These are phyloP conservation scores for Asbolus verrucosus DNA, from an alignment of 1,140 invertebrate genomes.

Conservation along the genomic window DNA sequence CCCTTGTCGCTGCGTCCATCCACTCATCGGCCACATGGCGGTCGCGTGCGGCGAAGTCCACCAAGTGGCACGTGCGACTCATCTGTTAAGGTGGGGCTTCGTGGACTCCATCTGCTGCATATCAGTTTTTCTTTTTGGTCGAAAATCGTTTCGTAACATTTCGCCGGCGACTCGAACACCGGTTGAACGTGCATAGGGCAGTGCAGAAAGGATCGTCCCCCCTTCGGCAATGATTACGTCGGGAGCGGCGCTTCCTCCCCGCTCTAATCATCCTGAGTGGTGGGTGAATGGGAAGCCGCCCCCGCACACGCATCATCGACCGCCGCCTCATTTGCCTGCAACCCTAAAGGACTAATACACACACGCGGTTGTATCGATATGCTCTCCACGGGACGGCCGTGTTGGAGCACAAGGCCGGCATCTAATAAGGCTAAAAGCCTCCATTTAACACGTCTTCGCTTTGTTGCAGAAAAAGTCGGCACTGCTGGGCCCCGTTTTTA, in stretches of 20 bases:
- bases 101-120: conserved; percentile 36
- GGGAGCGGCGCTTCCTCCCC: conserved; percentile 67
- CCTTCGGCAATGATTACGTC: conserved; percentile 67
- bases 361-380: conserved; percentile 44
- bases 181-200: conserved; percentile 34
- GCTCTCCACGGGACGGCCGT: background rate
- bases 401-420: background rate
- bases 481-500: too few species aligned
- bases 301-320: conserved; percentile 44
- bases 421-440: conserved; percentile 21
- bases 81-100: conserved; percentile 57
- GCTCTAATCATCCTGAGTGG: conserved; percentile 63
- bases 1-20: conserved; percentile 2
- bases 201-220: background rate
- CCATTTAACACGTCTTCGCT: conserved; percentile 7
- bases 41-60: conserved; percentile 69
- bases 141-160: too few species aligned
- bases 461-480: too few species aligned
- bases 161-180: conserved; percentile 13
- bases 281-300: conserved; percentile 37
- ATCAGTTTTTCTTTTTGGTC: too few species aligned
- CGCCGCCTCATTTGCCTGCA: conserved; percentile 47
- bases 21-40: conserved; percentile 66
- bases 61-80: conserved; percentile 66
- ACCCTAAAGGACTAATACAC: conserved; percentile 36